Conservation (phyloP, 2,888 invertebrate species). For the Spisula subtruncata region DNA sequence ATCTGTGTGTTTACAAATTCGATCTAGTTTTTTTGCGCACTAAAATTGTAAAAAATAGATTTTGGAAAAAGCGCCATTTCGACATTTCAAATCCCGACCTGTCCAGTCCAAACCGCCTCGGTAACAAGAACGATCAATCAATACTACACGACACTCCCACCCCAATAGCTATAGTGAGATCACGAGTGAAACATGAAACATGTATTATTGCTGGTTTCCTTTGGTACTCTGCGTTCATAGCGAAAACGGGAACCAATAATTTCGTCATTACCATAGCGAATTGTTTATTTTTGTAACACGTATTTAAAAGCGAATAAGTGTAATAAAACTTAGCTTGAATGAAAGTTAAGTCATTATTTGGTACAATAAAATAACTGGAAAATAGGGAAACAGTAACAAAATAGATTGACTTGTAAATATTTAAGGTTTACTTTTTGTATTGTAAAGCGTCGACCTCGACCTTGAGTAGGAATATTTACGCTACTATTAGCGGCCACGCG, state of each 20-base stretch:
- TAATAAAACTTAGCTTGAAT: no score
- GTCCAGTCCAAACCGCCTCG: no score
- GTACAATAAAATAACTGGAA: not conserved
- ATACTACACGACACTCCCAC: not conserved
- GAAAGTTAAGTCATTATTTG: not conserved
- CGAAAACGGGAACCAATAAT: not conserved
- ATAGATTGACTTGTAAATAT: not conserved
- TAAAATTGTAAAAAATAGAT: no score
- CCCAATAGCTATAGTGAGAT: not conserved
- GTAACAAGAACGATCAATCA: not conserved
- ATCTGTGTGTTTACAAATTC: no score
- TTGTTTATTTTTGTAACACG: not conserved
- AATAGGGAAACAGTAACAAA: not conserved
- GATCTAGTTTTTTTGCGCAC: no score
- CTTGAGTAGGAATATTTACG: slow-evolving; percentile 37
- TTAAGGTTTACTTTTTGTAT: not conserved
- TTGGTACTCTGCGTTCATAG: not conserved
- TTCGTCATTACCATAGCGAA: not conserved
- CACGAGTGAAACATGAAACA: slow-evolving; percentile 14
- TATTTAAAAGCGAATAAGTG: not conserved
- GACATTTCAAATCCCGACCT: no score
- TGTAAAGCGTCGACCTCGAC: slow-evolving; percentile 25
- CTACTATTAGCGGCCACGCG: slow-evolving; percentile 41
- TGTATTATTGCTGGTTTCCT: not conserved
- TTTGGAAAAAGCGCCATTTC: no score